Percentiles rank a stretch among this genome's conserved stretches.
phyloP scores from a whole-genome alignment of 2,113 vertebrate species.

The Nyctibius bracteatus region DNA sequence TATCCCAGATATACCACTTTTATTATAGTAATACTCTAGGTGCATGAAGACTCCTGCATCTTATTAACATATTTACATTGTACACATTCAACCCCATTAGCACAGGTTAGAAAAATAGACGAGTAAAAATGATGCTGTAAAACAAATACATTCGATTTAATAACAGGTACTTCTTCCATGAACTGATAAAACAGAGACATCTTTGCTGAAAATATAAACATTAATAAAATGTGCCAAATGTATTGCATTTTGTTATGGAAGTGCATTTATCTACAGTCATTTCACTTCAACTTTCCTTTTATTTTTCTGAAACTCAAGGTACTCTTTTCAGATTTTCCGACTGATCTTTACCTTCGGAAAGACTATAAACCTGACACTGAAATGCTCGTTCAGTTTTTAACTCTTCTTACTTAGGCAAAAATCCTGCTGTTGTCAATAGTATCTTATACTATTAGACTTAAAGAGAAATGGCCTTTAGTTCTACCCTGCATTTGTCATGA shows the following conservation, averaged over 20 bases:
- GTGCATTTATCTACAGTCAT: slow-evolving; percentile 25
- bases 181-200: slow-evolving; percentile 42
- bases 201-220: slow-evolving; percentile 44
- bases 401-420: neutral
- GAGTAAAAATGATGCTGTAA: slow-evolving; percentile 52
- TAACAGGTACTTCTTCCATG: slow-evolving; percentile 41
- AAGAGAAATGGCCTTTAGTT: slow-evolving; percentile 32
- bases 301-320: neutral
- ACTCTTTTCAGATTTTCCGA: neutral
- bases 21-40: slow-evolving; percentile 73
- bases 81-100: slow-evolving; percentile 72
- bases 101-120: slow-evolving; percentile 71
- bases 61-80: slow-evolving; percentile 57
- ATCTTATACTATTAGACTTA: neutral
- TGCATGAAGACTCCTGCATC: slow-evolving; percentile 32
- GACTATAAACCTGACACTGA: neutral
- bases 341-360: neutral
- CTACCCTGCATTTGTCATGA: neutral
- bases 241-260: slow-evolving; percentile 52
- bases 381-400: neutral
- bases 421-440: neutral
- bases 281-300: slow-evolving; percentile 13
- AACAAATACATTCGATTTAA: slow-evolving; percentile 78
- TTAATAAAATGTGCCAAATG: slow-evolving; percentile 64
- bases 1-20: slow-evolving; percentile 49